These are phyloP conservation scores for Podarcis lilfordi DNA, from an alignment of 2,797 vertebrate genomes.

Conservation along the genomic window DNA sequence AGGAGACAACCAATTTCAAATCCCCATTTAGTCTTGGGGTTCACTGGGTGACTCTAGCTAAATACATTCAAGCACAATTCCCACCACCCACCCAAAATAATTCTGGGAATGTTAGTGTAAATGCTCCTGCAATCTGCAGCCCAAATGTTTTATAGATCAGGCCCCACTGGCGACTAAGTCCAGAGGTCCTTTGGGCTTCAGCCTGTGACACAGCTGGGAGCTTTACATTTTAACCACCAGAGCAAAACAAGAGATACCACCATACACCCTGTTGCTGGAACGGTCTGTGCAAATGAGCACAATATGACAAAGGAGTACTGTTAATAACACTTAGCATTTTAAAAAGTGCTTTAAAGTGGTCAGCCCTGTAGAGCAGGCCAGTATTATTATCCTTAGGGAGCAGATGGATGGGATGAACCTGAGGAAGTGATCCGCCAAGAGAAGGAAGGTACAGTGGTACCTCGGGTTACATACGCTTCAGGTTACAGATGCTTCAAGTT, in stretches of 20 bases:
- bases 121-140: not conserved
- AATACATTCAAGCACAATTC: no score
- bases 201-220: not conserved
- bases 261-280: not conserved
- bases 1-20: no score
- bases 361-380: not conserved
- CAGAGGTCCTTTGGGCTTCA: not conserved
- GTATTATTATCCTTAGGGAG: not conserved
- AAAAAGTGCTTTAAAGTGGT: not conserved
- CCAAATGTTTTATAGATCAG: not conserved
- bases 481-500: no score
- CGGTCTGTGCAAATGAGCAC: not conserved
- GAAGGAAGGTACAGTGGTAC: not conserved
- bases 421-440: not conserved
- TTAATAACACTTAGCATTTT: not conserved
- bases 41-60: no score
- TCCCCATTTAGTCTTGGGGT: no score
- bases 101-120: not conserved
- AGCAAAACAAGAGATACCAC: not conserved
- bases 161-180: not conserved
- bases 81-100: not conserved
- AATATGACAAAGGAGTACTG: not conserved
- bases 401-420: not conserved
- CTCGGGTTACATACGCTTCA: no score
- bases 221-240: slow-evolving; percentile 17